Evolutionary conservation across 2,797 vertebrate genomes (phyloP), one percentile per base, ranked within the genome.

Genomic region (Neostethus bicornis): DNA sequence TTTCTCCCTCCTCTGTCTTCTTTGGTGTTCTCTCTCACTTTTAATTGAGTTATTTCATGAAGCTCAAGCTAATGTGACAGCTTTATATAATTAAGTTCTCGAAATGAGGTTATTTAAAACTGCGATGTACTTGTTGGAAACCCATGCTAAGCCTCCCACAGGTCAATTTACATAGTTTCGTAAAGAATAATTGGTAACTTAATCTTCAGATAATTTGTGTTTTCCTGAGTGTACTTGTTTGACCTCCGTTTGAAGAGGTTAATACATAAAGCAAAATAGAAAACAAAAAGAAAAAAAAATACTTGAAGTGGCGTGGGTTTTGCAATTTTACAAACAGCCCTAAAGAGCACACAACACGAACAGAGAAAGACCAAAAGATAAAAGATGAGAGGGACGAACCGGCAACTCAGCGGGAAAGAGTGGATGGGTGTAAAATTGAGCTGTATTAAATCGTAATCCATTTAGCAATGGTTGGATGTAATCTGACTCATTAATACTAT

Each of bases 31-130:
- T 61, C 50, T 54, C 52, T 66, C 37, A 68, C 42, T 63, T 75
- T 72, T 70, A 74, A 71, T 72, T 66, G 57, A 64, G 80, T 73
- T 81, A 85, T 89, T 91, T 81, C 87, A 61, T 58, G 73, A 68
- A 85, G 81, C 70, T 81, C 72, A 75, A 85, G 85, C 81, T 80
- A 75, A 79, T 80, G 80, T 81, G 56, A 78, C 43, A 71, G 79
- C 80, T 77, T 63, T 66, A 87, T 76, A 80, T 85, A 88, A 90
- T 90, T 91, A 85, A 85, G 72, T 86, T 84, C 76, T 88, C 87
- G 87, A 88, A 90, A 90, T 62, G 87, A 69, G 48, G 45, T 79
- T 84, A 75, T 88, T 81, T n/a, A 77, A 78, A 83, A 77, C 51
- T 74, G 32, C 64, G 49, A 71, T 78, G 62, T 79, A 55, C 71